Conservation (phyloP, 2,797 vertebrate genomes). For the Aythya fuligula region DNA sequence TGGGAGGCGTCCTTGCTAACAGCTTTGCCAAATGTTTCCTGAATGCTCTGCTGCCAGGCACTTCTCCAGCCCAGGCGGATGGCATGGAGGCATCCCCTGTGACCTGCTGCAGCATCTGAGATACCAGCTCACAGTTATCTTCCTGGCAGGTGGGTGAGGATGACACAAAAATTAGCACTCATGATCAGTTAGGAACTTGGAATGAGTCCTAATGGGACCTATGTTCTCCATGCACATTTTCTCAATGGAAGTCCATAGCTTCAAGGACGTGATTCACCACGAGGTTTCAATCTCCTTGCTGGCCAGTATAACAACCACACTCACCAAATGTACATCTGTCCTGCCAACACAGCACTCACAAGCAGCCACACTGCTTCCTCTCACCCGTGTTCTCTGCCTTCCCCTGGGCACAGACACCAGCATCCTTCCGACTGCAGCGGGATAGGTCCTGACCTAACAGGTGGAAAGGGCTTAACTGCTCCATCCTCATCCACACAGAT, state of each 20-base stretch:
- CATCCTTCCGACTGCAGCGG: neutral
- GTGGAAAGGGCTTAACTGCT: neutral
- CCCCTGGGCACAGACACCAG: neutral
- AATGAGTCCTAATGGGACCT: neutral
- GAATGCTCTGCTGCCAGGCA: neutral
- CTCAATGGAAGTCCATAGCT: neutral
- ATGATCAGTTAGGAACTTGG: neutral
- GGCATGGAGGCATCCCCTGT: neutral
- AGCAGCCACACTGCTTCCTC: neutral
- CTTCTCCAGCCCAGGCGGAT: neutral
- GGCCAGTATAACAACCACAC: neutral
- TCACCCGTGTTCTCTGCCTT: neutral
- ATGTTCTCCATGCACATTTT: neutral
- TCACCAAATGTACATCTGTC: neutral
- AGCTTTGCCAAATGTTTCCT: slow-evolving; percentile 1
- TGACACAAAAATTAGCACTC: neutral
- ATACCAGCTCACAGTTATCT: neutral
- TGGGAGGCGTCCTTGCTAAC: neutral
- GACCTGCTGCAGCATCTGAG: neutral
- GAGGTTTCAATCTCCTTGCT: neutral
- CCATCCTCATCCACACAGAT: neutral
- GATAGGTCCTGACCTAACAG: neutral
- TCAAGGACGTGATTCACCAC: fast-evolving
- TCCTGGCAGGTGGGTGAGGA: neutral
- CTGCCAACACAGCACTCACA: neutral